Evolutionary conservation across 2,113 vertebrate species (phyloP), one percentile per base, ranked within the genome.

Genomic region (Caranx melampygus): DNA sequence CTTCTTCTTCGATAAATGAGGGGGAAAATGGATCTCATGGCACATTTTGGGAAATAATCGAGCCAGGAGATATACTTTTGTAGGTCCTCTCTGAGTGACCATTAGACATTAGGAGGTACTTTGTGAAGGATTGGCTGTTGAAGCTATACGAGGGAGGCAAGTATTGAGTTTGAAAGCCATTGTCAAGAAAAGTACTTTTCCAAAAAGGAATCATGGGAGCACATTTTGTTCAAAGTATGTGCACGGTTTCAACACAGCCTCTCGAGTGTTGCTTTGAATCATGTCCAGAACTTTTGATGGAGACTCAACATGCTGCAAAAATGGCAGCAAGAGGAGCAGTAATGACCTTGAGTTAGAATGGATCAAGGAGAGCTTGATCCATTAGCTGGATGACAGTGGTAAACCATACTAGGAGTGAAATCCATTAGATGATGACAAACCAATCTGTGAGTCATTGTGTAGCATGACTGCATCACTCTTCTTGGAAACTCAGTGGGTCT

Each of bases 401-500:
- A 84, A 82, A 62, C 47, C 72, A 85, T 74, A 73, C 65, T 20
- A 47, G 12, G 14, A 18, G 26, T 77, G 20, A 77, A 69, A 84
- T 82, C 65, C 87, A 94, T 87, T 89, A 87, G 77, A 78, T 77
- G 78, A 88, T 84, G 82, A 86, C 87, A 72, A 81, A 76, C 83
- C 71, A 76, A 80, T 70, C 64, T 12, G 34, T 91, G 89, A 92
- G 83, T 92, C 92, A 92, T 5, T 74, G 55, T 33, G 57, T 21
- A 81, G 85, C 68, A 84, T 86, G 86, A 92, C 83, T 79, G 47
- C 85, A 86, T 81, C 31, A 20, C 72, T 73, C 73, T 91, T 91
- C 90, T 78, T 68, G 87, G 91, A 93, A 92, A 74, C 76, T 52
- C 33, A 81, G 68, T 75, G 59, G 40, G 84, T 90, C 20, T 14